Evolutionary conservation across 2,113 vertebrate genomes (phyloP), one percentile per base, ranked within the genome.

Genomic region (Ammodytes marinus): DNA sequence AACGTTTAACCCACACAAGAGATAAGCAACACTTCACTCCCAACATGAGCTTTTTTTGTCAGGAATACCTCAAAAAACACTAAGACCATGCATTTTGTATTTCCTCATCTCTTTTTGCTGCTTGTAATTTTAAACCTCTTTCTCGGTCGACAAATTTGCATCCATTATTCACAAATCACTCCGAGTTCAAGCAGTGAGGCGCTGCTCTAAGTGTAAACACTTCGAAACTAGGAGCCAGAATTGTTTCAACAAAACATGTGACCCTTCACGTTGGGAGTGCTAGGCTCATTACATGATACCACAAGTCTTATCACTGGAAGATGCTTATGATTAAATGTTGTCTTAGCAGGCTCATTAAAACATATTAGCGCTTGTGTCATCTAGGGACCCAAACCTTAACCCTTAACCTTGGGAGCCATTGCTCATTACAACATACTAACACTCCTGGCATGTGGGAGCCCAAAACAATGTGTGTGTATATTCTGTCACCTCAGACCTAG

Each of bases 361-460:
- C 80, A 80, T 64, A 88, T 87, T 89, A 87, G 60, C 65, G 43
- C 39, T 43, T 2, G 0, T 76, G 78, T 82, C 80, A 81, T 86
- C 63, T 52, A 17, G 61, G 37, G 77, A 77, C 74, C 57, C 46
- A 53, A 80, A 76, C 52, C 27, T 80, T 69, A 70, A 61, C 46
- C 61, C 52, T 50, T 72, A 27, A 40, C 59, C 46, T 63, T 59
- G 35, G 50, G 46, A 79, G 63, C 49, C 52, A 14, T 27, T 75
- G 53, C 85, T 83, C 80, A 82, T 85, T 83, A 85, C n/a, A 43
- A 77, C 49, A 77, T 61, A 53, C 82, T 74, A 79, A 27, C 67
- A 14, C 57, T 73, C 11, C 60, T 86, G 81, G 70, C 86, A 79
- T 74, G 53, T n/a, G 67, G 58, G 49, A 79, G 52, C 53, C 57